Evolutionary conservation across 2,888 invertebrate species (phyloP).

Genomic region (Gnatocerus cornutus): DNA sequence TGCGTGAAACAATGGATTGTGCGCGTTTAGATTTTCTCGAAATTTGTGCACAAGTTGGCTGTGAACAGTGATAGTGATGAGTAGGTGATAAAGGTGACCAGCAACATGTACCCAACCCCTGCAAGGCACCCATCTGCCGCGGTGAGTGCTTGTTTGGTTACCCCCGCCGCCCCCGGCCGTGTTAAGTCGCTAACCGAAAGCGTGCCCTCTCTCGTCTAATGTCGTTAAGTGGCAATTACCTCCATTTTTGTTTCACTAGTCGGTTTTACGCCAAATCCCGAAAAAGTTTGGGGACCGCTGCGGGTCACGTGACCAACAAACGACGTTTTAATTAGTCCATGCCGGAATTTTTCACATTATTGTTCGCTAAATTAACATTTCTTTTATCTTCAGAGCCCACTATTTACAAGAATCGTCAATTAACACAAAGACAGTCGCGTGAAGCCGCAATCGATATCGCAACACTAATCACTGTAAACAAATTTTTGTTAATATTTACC

Average conservation of each 20-base stretch:
- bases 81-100: slow-evolving; percentile 57
- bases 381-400: slow-evolving; percentile 13
- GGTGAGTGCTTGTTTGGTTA: slow-evolving; percentile 74
- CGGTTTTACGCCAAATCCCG: background rate
- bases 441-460: slow-evolving; percentile 32
- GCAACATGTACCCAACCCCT: slow-evolving; percentile 82
- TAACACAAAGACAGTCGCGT: slow-evolving; percentile 26
- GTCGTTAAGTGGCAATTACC: slow-evolving; percentile 55
- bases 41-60: slow-evolving; percentile 50
- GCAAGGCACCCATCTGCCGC: slow-evolving; percentile 84
- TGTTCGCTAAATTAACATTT: slow-evolving; percentile 10
- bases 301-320: background rate
- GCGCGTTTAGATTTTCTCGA: slow-evolving; percentile 58
- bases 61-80: slow-evolving; percentile 50
- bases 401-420: slow-evolving; percentile 38
- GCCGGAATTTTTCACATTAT: slow-evolving; percentile 1
- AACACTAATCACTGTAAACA: slow-evolving; percentile 32
- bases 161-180: slow-evolving; percentile 49
- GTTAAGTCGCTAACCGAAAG: slow-evolving; percentile 51
- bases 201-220: slow-evolving; percentile 53
- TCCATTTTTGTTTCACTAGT: slow-evolving; percentile 10
- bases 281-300: no score
- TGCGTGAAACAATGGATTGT: slow-evolving; percentile 64
- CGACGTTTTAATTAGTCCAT: slow-evolving; percentile 3
- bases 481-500: slow-evolving; percentile 18